Evolutionary conservation across 2,113 vertebrate genomes (phyloP), one percentile per base, ranked within the genome.

Genomic region (Callaeas wilsoni): DNA sequence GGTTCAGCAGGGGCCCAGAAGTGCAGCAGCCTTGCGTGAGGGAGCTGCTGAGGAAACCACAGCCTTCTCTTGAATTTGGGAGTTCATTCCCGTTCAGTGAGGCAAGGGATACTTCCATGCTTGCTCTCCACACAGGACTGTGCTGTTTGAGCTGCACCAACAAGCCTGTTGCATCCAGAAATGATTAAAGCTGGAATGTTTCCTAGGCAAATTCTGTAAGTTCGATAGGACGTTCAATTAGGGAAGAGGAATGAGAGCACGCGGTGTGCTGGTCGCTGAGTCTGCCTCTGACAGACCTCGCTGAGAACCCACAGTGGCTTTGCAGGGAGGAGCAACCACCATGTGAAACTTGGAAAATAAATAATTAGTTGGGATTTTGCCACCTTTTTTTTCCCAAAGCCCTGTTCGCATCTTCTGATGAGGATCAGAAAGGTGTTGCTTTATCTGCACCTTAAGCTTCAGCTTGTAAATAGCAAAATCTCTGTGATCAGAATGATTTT

Each of bases 61-160:
- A 84, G 89, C 41, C 39, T 27, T 37, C 32, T 1, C 32, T 70
- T 46, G 32, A 23, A 30, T 67, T 27, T 42, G 47, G 37, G 75
- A 85, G 89, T 50, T 91, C 87, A 62, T 91, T 78, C 84, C 87
- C 68, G 74, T 94, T 91, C 89, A 84, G 53, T 26, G 80, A 75
- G 84, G 74, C 53, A 57, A 71, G 78, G 15, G 85, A 21, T 46
- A 37, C 69, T 82, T 71, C 76, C 74, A 6, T 26, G 84, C 71
- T 67, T 33, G 55, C 73, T 81, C 41, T 74, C 88, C 2, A 13
- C 77, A 68, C 39, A n/a, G 84, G 30, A 56, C n/a, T 82, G 73
- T 78, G 27, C 47, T 70, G 10, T 68, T 71, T 7, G 26, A 52
- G 82, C 78, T 64, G 62, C 33, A 64, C 57, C 65, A 57, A 55